Evolutionary conservation across 2,888 invertebrate genomes (phyloP).

Genomic region (Tribolium freemani): DNA sequence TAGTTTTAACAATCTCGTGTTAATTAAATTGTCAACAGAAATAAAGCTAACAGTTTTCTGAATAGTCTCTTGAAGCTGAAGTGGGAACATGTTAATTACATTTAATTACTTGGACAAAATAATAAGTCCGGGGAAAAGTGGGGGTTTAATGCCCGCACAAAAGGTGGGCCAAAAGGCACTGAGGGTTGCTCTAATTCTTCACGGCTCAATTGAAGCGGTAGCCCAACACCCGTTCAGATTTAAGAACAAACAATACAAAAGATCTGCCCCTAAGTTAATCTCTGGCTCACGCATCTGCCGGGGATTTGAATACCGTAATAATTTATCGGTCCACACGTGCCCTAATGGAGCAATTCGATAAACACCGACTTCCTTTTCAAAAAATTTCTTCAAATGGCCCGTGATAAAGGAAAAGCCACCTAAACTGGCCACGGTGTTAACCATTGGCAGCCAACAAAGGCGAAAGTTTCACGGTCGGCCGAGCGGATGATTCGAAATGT

Average conservation of each 20-base stretch:
- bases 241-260: slow-evolving; percentile 35
- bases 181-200: slow-evolving; percentile 29
- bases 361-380: slow-evolving; percentile 12
- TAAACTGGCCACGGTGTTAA: slow-evolving; percentile 11
- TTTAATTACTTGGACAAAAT: slow-evolving; percentile 32
- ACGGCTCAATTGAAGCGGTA: slow-evolving; percentile 29
- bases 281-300: slow-evolving; percentile 31
- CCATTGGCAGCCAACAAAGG: slow-evolving; percentile 3
- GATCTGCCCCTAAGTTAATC: slow-evolving; percentile 24
- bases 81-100: slow-evolving; percentile 26
- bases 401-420: slow-evolving; percentile 21
- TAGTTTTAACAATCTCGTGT: slow-evolving; percentile 30
- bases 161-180: slow-evolving; percentile 13
- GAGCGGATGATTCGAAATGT: slow-evolving; percentile 5
- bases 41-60: slow-evolving; percentile 8
- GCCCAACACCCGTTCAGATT: slow-evolving; percentile 23
- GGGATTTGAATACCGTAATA: slow-evolving; percentile 30
- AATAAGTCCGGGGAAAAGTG: not conserved
- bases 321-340: slow-evolving; percentile 31
- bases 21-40: slow-evolving; percentile 32
- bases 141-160: not conserved
- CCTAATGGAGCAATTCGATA: slow-evolving; percentile 16
- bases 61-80: slow-evolving; percentile 13
- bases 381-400: slow-evolving; percentile 22
- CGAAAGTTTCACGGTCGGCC: slow-evolving; percentile 13